phyloP scores from a whole-genome alignment of 2,888 invertebrate genomes.

The Enchytraeus crypticus region DNA sequence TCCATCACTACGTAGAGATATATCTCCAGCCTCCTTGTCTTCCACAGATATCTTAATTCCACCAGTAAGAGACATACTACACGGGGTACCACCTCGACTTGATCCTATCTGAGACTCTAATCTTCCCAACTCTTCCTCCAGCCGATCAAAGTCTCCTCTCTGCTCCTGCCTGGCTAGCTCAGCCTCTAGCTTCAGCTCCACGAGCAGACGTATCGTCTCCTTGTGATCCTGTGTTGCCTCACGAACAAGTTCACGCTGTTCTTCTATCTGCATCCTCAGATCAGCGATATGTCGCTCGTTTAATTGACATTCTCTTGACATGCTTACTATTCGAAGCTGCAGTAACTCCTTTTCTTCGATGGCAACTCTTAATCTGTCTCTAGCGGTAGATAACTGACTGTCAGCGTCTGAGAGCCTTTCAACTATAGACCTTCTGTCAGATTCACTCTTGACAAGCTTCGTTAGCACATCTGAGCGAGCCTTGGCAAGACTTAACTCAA shows the following conservation, averaged over 20 bases:
- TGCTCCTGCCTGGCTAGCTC: slow-evolving; percentile 11
- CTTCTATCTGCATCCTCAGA: slow-evolving; percentile 12
- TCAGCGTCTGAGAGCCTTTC: slow-evolving; percentile 13
- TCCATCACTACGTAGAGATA: background rate
- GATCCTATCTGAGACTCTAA: slow-evolving; percentile 11
- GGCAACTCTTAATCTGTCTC: slow-evolving; percentile 10
- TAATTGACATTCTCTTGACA: slow-evolving; percentile 18
- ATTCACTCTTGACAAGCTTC: background rate
- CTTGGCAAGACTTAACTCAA: slow-evolving; percentile 6
- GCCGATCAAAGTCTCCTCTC: slow-evolving; percentile 11
- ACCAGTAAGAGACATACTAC: slow-evolving; percentile 6
- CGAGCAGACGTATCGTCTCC: slow-evolving; percentile 18
- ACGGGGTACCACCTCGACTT: background rate
- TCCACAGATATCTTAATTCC: background rate
- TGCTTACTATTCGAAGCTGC: slow-evolving; percentile 13
- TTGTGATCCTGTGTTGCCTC: slow-evolving; percentile 22
- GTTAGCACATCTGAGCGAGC: slow-evolving; percentile 8
- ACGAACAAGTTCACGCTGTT: slow-evolving; percentile 12
- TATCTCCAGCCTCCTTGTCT: background rate
- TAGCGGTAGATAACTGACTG: slow-evolving; percentile 2
- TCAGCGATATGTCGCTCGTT: slow-evolving; percentile 16
- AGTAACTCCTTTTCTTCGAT: slow-evolving; percentile 19
- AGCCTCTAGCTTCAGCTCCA: slow-evolving; percentile 18
- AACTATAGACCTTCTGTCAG: background rate
- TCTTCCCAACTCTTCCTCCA: slow-evolving; percentile 14